A percentile compares a stretch with the other conserved stretches of the same genome.
These are phyloP conservation scores for Gibbula magus DNA, from an alignment of 2,888 invertebrate species.

Conservation along the genomic window DNA sequence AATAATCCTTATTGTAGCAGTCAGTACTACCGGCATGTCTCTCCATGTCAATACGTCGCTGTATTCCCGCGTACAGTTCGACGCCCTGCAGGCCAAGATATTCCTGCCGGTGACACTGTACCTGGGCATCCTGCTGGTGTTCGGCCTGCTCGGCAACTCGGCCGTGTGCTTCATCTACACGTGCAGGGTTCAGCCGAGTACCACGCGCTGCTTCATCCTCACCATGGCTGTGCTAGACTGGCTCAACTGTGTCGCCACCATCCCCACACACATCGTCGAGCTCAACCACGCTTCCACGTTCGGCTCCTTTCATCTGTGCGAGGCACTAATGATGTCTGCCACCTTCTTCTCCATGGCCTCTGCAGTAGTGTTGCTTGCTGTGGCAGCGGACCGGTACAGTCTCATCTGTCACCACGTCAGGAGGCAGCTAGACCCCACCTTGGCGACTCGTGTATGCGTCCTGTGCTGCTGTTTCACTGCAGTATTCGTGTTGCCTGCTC, in stretches of 20 bases:
- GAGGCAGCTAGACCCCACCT: constrained; percentile 41
- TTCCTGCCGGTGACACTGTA: not conserved
- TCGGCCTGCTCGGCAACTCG: constrained; percentile 15
- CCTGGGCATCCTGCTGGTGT: not conserved
- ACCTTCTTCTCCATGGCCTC: constrained; percentile 29
- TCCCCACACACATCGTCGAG: constrained; percentile 46
- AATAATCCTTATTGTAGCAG: no score
- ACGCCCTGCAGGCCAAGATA: not conserved
- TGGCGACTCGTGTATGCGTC: constrained; percentile 35
- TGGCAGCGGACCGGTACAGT: constrained; percentile 46
- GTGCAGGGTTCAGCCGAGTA: not conserved
- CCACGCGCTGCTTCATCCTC: constrained; percentile 44
- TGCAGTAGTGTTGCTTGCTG: constrained; percentile 39
- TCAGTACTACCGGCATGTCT: not conserved
- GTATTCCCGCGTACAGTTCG: not conserved
- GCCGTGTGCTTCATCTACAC: not conserved
- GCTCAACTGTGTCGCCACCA: constrained; percentile 40
- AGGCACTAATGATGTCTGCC: not conserved
- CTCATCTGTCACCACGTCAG: constrained; percentile 47
- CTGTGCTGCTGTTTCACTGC: constrained; percentile 27
- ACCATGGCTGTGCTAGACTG: constrained; percentile 43
- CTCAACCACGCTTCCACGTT: constrained; percentile 32
- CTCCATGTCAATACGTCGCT: not conserved
- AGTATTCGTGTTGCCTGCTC: constrained; percentile 43
- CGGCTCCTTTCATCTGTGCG: not conserved